A percentile compares a stretch with the other conserved stretches of the same genome.
phyloP scores from a whole-genome alignment of 2,888 invertebrate species.

The Agonopterix arenella region DNA sequence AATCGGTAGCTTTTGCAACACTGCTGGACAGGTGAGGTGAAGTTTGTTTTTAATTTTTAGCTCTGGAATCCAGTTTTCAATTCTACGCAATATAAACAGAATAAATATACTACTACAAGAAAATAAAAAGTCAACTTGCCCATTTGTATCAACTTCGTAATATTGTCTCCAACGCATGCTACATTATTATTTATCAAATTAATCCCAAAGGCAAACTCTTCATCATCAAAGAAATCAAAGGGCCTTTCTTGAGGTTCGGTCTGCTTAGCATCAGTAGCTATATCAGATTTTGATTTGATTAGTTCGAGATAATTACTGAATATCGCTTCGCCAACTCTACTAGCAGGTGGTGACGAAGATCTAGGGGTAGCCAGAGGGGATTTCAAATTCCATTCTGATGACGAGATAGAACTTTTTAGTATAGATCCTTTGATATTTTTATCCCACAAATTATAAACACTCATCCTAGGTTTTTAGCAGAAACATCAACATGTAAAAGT shows the following conservation, averaged over 20 bases:
- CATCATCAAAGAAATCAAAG: constrained; percentile 64
- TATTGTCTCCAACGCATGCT: constrained; percentile 63
- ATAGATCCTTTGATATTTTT: constrained; percentile 29
- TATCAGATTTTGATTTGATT: constrained; percentile 49
- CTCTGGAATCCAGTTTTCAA: no score
- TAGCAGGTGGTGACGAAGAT: constrained; percentile 37
- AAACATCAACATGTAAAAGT: no score
- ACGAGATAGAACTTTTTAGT: constrained; percentile 22
- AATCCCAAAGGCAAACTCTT: constrained; percentile 64
- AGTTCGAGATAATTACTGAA: constrained; percentile 53
- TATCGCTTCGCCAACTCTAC: constrained; percentile 42
- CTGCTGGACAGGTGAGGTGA: no score
- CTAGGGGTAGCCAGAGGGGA: constrained; percentile 23
- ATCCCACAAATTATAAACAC: constrained; percentile 34
- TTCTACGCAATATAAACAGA: no score
- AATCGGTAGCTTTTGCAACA: no score
- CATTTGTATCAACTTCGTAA: constrained; percentile 62
- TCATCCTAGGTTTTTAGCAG: constrained; percentile 25
- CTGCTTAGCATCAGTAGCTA: constrained; percentile 35
- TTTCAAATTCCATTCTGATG: constrained; percentile 35
- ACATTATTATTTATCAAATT: constrained; percentile 64
- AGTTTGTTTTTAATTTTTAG: no score
- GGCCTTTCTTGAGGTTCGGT: constrained; percentile 48
- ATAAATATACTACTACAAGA: no score
- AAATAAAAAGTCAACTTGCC: constrained; percentile 26